Evolutionary conservation across 1,140 invertebrate species (phyloP), one percentile per base, ranked within the genome.

Genomic region (Elymnias hypermnestra): DNA sequence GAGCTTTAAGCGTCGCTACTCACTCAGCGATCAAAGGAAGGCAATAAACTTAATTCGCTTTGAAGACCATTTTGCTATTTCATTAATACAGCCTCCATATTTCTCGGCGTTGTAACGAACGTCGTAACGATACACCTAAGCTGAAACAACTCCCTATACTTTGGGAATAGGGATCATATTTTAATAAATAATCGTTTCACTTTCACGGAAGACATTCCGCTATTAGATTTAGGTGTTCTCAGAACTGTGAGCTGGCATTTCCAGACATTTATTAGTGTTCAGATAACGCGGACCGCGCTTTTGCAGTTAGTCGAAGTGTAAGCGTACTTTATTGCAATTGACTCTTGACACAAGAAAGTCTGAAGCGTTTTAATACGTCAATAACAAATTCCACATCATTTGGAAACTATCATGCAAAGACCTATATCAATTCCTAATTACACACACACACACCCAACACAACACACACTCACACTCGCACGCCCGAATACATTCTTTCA

Each of bases 171-270:
- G 33, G 55, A 42, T 54, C 25, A 56, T 57, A n/a, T 49, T 62
- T 72, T 17, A 21, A 23, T 10, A 22, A 33, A 43, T 39, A 26
- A 28, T 40, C 10, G 47, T 22, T 53, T 17, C 40, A 59, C 56
- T 68, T 69, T 63, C 62, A 60, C 68, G 71, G 65, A 75, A 75
- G 72, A 72, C 68, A 66, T 73, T 67, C 60, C 63, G 43, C 33
- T 53, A 41, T 44, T 72, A 60, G 59, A 75, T 73, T 71, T 72
- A 73, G 62, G 66, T 56, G 51, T 76, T 79, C 72, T 37, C 19
- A 53, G 75, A 79, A 79, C 39, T 57, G 48, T 46, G 57, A 52
- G 52, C 45, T 38, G 66, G 40, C 63, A 50, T 62, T 65, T 63
- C 56, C 43, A 58, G 50, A 54, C 55, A 55, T 69, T 72, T 73